Evolutionary conservation across 1,140 invertebrate genomes (phyloP), one percentile per base, ranked within the genome.

Genomic region (Meloidogyne exigua): DNA sequence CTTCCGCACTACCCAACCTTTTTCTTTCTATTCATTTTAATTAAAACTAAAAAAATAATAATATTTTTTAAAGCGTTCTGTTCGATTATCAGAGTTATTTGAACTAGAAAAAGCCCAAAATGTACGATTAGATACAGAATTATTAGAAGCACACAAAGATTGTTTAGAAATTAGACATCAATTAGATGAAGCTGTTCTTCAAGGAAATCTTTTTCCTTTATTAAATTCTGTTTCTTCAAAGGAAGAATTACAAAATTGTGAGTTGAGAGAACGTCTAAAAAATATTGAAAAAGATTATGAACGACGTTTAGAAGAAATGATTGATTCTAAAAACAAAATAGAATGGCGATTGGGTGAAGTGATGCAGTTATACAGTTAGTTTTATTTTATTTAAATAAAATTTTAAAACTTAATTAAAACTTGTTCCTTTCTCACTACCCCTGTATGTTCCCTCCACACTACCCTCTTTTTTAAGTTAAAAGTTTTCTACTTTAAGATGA

Each of bases 91-190:
- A 4, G 68, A 69, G 23, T 25, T 69, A 39, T 66, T 79, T n/a
- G 81, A 75, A 65, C 39, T 79, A 23, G 78, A 79, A 70, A 80
- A 80, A 66, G 77, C 81, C 25, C 78, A 67, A n/a, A 79, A 65
- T 80, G 77, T 78, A 13, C 42, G 25, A 5, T 28, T 79, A 42
- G 77, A 79, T 1, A 28, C 57, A 32, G 18, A 65, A 80, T 25
- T 64, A 62, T 18, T 32, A 76, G 57, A 65, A 67, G 28, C 49
- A 21, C 23, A 63, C 18, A 32, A 21, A 25, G 64, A 75, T 1
- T 28, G 64, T 63, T 68, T 63, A 68, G 69, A 71, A 62, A 63
- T 5, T 26, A 25, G 57, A 72, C 32, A 79, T 18, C 36, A 75
- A 79, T n/a, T 26, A 69, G 42, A 25, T 80, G 66, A 79, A 79